Evolutionary conservation across 2,113 vertebrate genomes (phyloP).

Genomic region (Leuciscus idus): DNA sequence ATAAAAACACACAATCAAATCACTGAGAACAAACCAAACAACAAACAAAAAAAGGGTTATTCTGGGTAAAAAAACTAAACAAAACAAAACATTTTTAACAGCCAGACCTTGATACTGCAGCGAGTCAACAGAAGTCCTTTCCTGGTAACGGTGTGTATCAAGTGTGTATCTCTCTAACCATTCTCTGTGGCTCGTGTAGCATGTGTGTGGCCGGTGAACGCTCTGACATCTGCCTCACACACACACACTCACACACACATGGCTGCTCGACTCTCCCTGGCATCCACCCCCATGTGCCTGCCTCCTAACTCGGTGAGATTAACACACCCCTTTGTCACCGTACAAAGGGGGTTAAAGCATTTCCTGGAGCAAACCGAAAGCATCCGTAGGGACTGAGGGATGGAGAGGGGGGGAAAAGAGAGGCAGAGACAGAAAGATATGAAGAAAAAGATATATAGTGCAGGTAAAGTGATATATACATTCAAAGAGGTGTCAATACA

Average conservation of each 20-base stretch:
- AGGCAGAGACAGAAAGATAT: background rate
- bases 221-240: conserved; percentile 33
- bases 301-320: conserved; percentile 71
- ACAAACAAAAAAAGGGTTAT: background rate
- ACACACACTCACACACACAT: background rate
- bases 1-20: background rate
- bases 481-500: background rate
- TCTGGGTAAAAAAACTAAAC: background rate
- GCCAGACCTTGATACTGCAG: conserved; percentile 7
- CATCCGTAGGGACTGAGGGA: conserved; percentile 27
- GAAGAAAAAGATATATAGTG: background rate
- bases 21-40: background rate
- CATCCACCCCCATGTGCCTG: conserved; percentile 23
- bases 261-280: background rate
- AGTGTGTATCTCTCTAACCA: conserved; percentile 13
- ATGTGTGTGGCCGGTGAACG: conserved; percentile 32
- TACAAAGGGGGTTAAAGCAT: conserved; percentile 79
- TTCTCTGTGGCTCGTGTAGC: conserved; percentile 1
- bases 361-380: conserved; percentile 61
- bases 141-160: conserved; percentile 1
- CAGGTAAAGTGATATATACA: conserved; percentile 5
- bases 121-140: background rate
- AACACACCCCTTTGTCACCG: conserved; percentile 75
- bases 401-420: background rate
- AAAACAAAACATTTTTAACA: background rate